Conservation (phyloP, 2,797 vertebrate genomes). For the Champsocephalus gunnari region DNA sequence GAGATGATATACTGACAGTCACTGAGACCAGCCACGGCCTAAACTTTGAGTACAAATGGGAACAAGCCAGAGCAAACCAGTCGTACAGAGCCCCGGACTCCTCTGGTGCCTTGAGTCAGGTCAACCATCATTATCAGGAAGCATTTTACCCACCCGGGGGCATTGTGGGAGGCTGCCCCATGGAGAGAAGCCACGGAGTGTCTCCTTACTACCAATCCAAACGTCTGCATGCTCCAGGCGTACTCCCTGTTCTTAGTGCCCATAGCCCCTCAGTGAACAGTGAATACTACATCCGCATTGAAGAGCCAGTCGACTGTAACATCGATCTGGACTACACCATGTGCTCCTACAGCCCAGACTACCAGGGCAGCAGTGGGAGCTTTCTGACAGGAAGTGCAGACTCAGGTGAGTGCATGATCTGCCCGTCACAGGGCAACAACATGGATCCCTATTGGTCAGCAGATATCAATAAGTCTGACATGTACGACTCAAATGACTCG, state of each 20-base stretch:
- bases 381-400: slow-evolving; percentile 83
- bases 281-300: slow-evolving; percentile 96
- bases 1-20: slow-evolving; percentile 94
- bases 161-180: slow-evolving; percentile 80
- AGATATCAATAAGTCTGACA: slow-evolving; percentile 73
- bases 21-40: slow-evolving; percentile 96
- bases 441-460: slow-evolving; percentile 85
- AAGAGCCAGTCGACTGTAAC: slow-evolving; percentile 88
- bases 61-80: slow-evolving; percentile 88
- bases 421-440: slow-evolving; percentile 66
- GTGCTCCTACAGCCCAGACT: slow-evolving; percentile 88
- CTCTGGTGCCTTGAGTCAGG: slow-evolving; percentile 79
- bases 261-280: slow-evolving; percentile 92
- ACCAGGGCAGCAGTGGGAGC: slow-evolving; percentile 81
- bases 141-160: slow-evolving; percentile 87
- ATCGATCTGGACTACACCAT: slow-evolving; percentile 89
- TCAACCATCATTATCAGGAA: slow-evolving; percentile 86
- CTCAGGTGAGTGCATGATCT: slow-evolving; percentile 80
- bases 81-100: slow-evolving; percentile 79
- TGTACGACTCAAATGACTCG: slow-evolving; percentile 85
- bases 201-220: slow-evolving; percentile 92
- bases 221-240: slow-evolving; percentile 84
- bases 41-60: slow-evolving; percentile 98
- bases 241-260: slow-evolving; percentile 93
- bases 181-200: slow-evolving; percentile 82